A percentile compares a stretch with the other conserved stretches of the same genome.
These are phyloP conservation scores for Agonopterix heracliana DNA, from an alignment of 2,888 invertebrate species.

Conservation along the genomic window DNA sequence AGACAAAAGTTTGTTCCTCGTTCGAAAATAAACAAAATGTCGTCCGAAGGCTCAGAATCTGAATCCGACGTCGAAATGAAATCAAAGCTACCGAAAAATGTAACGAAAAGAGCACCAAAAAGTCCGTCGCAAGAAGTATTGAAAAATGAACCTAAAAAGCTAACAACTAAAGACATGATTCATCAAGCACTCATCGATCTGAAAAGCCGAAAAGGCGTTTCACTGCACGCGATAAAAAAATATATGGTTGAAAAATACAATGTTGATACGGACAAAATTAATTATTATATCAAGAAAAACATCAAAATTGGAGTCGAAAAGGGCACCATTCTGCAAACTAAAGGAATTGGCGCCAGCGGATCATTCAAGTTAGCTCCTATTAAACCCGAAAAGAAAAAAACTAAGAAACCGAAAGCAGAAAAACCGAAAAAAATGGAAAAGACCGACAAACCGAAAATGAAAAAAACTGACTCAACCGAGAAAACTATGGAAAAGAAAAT, in stretches of 20 bases:
- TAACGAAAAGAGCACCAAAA: conserved; percentile 19
- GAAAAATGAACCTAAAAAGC: conserved; percentile 33
- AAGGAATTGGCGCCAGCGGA: conserved; percentile 54
- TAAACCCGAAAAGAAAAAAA: conserved; percentile 16
- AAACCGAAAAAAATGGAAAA: conserved; percentile 15
- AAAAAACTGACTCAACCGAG: conserved; percentile 7
- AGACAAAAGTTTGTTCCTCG: conserved; percentile 1
- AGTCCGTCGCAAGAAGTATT: conserved; percentile 27
- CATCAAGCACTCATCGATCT: conserved; percentile 41
- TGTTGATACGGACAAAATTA: conserved; percentile 42
- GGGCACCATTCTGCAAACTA: conserved; percentile 47
- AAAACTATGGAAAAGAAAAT: conserved; percentile 4
- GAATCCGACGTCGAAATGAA: conserved; percentile 33
- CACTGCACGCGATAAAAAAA: conserved; percentile 58
- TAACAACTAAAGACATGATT: conserved; percentile 51
- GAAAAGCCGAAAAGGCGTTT: conserved; percentile 51
- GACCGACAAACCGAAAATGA: conserved; percentile 14
- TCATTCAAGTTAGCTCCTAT: conserved; percentile 49
- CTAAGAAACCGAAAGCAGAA: conserved; percentile 10
- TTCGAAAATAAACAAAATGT: conserved; percentile 15
- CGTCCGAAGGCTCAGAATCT: conserved; percentile 16
- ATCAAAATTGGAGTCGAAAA: conserved; percentile 48
- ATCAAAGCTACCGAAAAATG: conserved; percentile 17
- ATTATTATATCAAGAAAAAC: conserved; percentile 47
- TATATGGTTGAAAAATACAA: conserved; percentile 42